Evolutionary conservation across 2,113 vertebrate species (phyloP).

Genomic region (Arizona elegans): DNA sequence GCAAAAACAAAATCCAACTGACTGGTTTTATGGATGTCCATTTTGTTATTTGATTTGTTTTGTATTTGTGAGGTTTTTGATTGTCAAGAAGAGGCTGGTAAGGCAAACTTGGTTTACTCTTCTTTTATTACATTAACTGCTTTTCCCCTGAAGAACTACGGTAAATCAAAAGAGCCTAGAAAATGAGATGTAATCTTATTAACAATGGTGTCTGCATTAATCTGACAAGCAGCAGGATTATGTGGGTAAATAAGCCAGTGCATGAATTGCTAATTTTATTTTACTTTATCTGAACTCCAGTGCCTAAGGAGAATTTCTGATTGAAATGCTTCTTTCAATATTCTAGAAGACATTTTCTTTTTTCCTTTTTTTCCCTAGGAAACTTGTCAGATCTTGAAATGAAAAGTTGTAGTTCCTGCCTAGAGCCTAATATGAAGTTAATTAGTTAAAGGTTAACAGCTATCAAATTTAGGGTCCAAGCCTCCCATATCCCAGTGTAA

Average conservation of each 20-base stretch:
- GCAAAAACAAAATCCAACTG: not conserved
- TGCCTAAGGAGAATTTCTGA: not conserved
- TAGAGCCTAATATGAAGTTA: not conserved
- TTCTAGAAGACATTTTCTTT: not conserved
- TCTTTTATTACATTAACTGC: constrained; percentile 7
- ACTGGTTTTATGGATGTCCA: not conserved
- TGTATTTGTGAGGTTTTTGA: not conserved
- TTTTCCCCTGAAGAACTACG: not conserved
- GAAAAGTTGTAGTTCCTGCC: not conserved
- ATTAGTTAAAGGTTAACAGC: not conserved
- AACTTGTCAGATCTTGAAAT: not conserved
- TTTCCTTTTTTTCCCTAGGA: not conserved
- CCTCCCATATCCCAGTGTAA: not conserved
- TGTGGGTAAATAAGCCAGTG: not conserved
- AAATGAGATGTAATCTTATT: not conserved
- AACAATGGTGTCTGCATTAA: not conserved
- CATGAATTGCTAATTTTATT: not conserved
- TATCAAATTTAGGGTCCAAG: not conserved
- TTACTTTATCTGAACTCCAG: not conserved
- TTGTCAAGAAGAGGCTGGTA: not conserved
- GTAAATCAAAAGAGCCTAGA: not conserved
- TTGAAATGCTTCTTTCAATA: not conserved
- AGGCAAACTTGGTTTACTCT: not conserved
- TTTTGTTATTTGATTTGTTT: not conserved
- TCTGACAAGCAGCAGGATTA: not conserved